Evolutionary conservation across 2,888 invertebrate genomes (phyloP).

Genomic region (Trichopoda pennipes): DNA sequence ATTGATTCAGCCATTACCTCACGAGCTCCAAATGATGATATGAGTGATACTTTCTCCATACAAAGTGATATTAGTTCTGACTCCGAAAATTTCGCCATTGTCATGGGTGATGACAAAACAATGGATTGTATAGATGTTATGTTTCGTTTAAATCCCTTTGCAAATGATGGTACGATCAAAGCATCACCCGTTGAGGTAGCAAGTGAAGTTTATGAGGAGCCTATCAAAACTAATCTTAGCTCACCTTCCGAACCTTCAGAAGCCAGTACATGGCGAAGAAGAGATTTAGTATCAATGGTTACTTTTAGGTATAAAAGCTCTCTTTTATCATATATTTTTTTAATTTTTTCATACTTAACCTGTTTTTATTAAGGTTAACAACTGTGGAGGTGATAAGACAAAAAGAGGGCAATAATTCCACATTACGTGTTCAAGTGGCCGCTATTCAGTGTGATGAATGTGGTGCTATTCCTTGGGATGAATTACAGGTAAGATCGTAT

Average conservation of each 20-base stretch:
- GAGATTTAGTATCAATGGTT: conserved; percentile 86
- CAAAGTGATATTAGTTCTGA: conserved; percentile 93
- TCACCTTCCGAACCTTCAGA: conserved; percentile 92
- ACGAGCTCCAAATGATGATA: conserved; percentile 85
- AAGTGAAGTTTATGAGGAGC: conserved; percentile 90
- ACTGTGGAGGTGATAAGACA: conserved; percentile 88
- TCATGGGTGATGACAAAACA: conserved; percentile 85
- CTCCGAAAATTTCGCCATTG: conserved; percentile 91
- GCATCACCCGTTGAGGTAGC: conserved; percentile 87
- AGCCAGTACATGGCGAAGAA: conserved; percentile 88
- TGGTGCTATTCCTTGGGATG: conserved; percentile 94
- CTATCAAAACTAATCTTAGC: conserved; percentile 84
- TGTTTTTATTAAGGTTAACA: conserved; percentile 82
- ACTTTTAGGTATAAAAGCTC: conserved; percentile 78
- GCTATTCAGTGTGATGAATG: conserved; percentile 91
- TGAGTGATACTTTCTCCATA: conserved; percentile 88
- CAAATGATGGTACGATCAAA: conserved; percentile 82
- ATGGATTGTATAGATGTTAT: conserved; percentile 87
- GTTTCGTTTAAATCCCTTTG: conserved; percentile 82
- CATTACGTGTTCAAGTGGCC: conserved; percentile 86
- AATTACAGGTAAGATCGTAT: conserved; percentile 88
- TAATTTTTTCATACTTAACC: conserved; percentile 46
- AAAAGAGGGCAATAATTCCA: conserved; percentile 85
- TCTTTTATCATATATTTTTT: not conserved
- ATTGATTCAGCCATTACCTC: conserved; percentile 90